Percentiles rank a stretch among this genome's conserved stretches.
Evolutionary conservation across 2,797 vertebrate species (phyloP).

Genomic region (Semotilus atromaculatus): DNA sequence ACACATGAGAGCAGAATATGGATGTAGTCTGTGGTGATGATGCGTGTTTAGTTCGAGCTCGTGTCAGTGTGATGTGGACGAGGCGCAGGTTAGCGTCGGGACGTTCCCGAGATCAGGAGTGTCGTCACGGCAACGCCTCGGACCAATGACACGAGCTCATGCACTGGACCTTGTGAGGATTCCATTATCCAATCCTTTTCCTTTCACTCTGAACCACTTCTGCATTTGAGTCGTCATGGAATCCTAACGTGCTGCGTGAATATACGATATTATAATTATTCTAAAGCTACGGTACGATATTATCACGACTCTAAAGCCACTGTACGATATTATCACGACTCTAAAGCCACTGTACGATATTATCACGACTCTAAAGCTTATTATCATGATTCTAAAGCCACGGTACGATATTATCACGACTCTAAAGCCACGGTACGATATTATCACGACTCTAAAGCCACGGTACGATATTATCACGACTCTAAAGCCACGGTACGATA

Average conservation of each 20-base stretch:
- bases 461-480: no score
- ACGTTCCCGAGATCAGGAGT: not conserved
- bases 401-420: no score
- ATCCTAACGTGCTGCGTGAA: not conserved
- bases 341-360: no score
- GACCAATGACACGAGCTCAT: not conserved
- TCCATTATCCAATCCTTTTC: not conserved
- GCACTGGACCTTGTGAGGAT: not conserved
- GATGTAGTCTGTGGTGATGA: not conserved
- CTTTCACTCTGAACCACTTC: not conserved
- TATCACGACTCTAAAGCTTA: no score
- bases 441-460: no score
- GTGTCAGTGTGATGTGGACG: not conserved
- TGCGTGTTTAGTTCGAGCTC: not conserved
- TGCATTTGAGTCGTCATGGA: not conserved
- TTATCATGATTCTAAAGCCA: no score
- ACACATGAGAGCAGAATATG: not conserved
- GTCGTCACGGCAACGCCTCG: not conserved
- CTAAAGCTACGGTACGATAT: no score
- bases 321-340: no score
- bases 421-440: no score
- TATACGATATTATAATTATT: not conserved
- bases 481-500: no score
- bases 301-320: no score
- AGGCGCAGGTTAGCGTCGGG: not conserved